These are phyloP conservation scores for Circaetus cinerascens DNA, from an alignment of 2,113 vertebrate species.

Conservation along the genomic window DNA sequence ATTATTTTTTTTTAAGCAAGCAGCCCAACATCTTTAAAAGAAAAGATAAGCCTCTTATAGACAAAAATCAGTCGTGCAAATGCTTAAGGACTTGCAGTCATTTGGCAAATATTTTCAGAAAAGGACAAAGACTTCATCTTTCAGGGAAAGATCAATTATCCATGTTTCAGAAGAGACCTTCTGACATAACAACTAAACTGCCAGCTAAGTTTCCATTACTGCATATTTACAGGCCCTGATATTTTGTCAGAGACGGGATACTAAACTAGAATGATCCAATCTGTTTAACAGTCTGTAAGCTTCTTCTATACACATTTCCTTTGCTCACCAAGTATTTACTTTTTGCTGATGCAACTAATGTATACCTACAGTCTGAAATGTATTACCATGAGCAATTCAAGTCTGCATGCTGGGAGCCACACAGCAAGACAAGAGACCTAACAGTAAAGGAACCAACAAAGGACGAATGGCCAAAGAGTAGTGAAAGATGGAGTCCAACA, in stretches of 20 bases:
- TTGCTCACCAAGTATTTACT: conserved; percentile 33
- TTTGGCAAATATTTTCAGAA: not conserved
- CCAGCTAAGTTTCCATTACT: conserved; percentile 1
- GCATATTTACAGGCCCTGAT: not conserved
- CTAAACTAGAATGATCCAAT: conserved; percentile 16
- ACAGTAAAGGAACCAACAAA: not conserved
- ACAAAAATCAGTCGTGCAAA: not conserved
- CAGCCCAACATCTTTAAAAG: not conserved
- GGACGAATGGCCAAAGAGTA: not conserved
- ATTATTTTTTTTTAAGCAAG: not conserved
- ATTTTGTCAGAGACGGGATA: conserved; percentile 18
- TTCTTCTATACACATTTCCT: conserved; percentile 35
- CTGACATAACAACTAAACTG: not conserved
- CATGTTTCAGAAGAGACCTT: not conserved
- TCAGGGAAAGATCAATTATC: not conserved
- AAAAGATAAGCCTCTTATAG: not conserved
- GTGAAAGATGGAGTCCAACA: conserved; percentile 1
- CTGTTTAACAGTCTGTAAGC: conserved; percentile 28
- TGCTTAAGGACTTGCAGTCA: not conserved
- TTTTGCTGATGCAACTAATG: conserved; percentile 42
- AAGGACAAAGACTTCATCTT: not conserved
- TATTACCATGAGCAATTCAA: not conserved
- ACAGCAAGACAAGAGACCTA: not conserved
- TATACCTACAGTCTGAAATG: conserved; percentile 22
- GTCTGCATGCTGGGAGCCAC: not conserved